Evolutionary conservation across 2,888 invertebrate species (phyloP), one percentile per base, ranked within the genome.

Genomic region (Mimas tiliae): DNA sequence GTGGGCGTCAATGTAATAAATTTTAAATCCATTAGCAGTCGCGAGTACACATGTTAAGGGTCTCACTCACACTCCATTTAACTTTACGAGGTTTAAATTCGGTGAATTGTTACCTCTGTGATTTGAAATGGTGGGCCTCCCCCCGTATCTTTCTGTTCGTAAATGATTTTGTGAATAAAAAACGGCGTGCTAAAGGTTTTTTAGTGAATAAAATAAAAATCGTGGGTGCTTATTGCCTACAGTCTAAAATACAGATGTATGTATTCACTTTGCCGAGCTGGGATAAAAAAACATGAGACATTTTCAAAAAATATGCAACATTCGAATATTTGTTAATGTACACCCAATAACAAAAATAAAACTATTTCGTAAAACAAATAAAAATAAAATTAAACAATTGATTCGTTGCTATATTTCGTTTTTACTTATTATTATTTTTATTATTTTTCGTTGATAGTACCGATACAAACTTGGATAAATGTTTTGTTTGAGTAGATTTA

Each of bases 1-100:
- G 89, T 91, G 87, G 92, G 91, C 86, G 88, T 76, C 78, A 76
- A 82, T 82, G 84, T 81, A 88, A 93, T 93, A 93, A 93, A 93
- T 93, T 93, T 91, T 90, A 91, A 92, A 91, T 90, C 92, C 93
- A 93, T 93, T 93, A 93, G 92, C 80, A 85, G 83, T 81, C 78
- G 81, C 82, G 79, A 85, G 85, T 91, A 90, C 93, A 93, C 92
- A 92, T 93, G 93, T 89, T 91, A 83, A 78, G 85, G 86, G 81
- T 85, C 85, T 79, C 78, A 74, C 76, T 76, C 72, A 80, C 92
- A 89, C 86, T 90, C 89, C 93, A 93, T 93, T 93, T 89, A 93
- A 93, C 91, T 87, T 93, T 92, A 93, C 83, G 93, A 93, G 90
- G 87, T 88, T 91, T 87, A 88, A 88, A 93, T 88, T 89, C 85